These are phyloP conservation scores for Rachycentron canadum DNA, from an alignment of 2,797 vertebrate genomes.

Conservation along the genomic window DNA sequence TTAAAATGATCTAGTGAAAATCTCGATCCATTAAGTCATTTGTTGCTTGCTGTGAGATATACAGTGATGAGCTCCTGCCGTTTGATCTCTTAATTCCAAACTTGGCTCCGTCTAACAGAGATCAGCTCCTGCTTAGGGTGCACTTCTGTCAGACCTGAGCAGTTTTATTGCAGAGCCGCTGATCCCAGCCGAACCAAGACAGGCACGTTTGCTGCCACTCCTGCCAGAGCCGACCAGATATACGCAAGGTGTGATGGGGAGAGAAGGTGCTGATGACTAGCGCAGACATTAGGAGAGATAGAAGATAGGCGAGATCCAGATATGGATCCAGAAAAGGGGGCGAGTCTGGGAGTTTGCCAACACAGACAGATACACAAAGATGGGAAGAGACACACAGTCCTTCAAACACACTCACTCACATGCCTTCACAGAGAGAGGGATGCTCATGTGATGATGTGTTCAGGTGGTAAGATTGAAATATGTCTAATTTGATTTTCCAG, in stretches of 20 bases:
- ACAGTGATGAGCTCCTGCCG: conserved; percentile 74
- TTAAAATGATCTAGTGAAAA: conserved; percentile 67
- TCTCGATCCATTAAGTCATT: conserved; percentile 82
- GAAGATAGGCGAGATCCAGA: conserved; percentile 39
- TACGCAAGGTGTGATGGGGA: conserved; percentile 48
- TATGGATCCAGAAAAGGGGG: conserved; percentile 24
- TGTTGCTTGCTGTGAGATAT: conserved; percentile 78
- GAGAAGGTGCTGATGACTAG: conserved; percentile 62
- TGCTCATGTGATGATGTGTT: conserved; percentile 21
- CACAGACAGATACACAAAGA: conserved; percentile 33
- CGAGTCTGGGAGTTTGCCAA: conserved; percentile 40
- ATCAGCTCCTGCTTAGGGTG: conserved; percentile 83
- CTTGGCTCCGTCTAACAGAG: conserved; percentile 79
- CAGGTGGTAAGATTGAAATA: conserved; percentile 51
- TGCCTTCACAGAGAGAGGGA: conserved; percentile 32
- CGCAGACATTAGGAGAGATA: conserved; percentile 52
- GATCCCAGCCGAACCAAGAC: conserved; percentile 67
- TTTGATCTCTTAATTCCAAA: conserved; percentile 87
- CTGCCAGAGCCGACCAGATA: conserved; percentile 58
- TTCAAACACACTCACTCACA: conserved; percentile 35
- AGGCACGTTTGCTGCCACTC: conserved; percentile 37
- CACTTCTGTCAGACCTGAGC: conserved; percentile 84
- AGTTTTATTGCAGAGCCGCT: conserved; percentile 76
- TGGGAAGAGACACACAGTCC: conserved; percentile 6
- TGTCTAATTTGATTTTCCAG: conserved; percentile 80